Percentiles rank a stretch among this genome's conserved stretches.
phyloP scores from a whole-genome alignment of 2,797 vertebrate genomes.

The Orientallactaga sibirica region DNA sequence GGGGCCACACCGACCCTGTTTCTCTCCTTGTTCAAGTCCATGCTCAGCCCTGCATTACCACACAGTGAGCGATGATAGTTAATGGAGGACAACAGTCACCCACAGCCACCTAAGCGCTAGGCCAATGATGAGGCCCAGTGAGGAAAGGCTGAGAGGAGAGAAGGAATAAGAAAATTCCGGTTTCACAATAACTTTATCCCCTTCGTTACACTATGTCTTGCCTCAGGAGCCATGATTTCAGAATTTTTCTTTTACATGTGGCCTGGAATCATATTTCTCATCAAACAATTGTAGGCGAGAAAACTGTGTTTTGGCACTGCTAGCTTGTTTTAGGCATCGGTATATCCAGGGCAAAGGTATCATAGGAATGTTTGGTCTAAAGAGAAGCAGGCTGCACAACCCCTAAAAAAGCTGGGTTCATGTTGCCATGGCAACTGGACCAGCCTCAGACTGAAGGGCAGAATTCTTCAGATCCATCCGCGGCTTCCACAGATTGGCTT shows the following conservation, averaged over 20 bases:
- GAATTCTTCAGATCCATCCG: slow-evolving; percentile 41
- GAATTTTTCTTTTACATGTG: background rate
- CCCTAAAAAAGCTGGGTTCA: slow-evolving; percentile 26
- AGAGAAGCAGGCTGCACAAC: slow-evolving; percentile 33
- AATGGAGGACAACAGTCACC: background rate
- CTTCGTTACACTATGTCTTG: background rate
- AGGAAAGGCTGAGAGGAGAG: background rate
- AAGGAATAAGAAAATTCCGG: background rate
- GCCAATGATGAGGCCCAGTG: background rate
- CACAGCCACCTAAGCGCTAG: background rate
- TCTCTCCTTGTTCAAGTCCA: background rate
- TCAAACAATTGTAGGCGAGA: slow-evolving; percentile 46
- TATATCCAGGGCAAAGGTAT: background rate
- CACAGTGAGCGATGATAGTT: background rate
- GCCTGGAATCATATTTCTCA: background rate
- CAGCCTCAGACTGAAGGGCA: slow-evolving; percentile 23
- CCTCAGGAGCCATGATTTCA: slow-evolving; percentile 12
- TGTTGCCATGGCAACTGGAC: slow-evolving; percentile 43
- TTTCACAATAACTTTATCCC: background rate
- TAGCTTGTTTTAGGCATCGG: slow-evolving; percentile 32
- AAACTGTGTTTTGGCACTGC: background rate
- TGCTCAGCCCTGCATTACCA: background rate
- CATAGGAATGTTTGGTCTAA: slow-evolving; percentile 59
- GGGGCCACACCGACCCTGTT: background rate
- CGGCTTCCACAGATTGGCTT: slow-evolving; percentile 69